Evolutionary conservation across 2,797 vertebrate species (phyloP).

Genomic region (Pseudotriccus pelzelni): DNA sequence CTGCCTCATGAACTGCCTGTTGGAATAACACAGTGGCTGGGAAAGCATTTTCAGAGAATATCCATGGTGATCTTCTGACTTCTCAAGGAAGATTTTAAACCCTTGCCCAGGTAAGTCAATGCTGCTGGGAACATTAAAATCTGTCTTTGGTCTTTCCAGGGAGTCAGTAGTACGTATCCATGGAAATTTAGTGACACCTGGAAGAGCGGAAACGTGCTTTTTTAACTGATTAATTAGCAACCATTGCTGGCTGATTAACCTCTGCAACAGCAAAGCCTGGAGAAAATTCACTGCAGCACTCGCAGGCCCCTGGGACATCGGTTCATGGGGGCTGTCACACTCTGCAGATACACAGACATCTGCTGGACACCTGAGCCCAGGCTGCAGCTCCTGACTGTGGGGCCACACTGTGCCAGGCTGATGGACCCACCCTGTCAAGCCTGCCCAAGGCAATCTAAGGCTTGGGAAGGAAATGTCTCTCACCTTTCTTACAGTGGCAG

Average conservation of each 20-base stretch:
- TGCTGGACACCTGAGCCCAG: neutral
- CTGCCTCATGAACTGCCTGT: neutral
- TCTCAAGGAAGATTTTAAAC: neutral
- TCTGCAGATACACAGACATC: neutral
- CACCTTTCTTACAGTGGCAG: neutral
- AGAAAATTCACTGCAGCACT: neutral
- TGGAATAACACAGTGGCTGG: rapidly evolving
- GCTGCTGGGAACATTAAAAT: neutral
- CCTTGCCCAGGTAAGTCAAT: neutral
- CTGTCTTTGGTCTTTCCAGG: neutral
- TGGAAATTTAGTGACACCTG: neutral
- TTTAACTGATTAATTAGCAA: neutral
- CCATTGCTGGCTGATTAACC: neutral
- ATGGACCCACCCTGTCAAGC: neutral
- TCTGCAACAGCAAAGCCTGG: neutral
- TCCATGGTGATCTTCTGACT: neutral
- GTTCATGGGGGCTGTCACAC: neutral
- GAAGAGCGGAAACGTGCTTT: neutral
- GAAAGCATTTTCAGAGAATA: neutral
- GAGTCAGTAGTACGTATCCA: rapidly evolving
- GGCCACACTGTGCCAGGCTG: too few species aligned
- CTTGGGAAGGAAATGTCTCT: neutral
- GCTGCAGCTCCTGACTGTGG: neutral
- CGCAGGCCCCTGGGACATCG: rapidly evolving
- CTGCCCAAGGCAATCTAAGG: neutral